phyloP scores from a whole-genome alignment of 23 tunicate genomes.

The Styela plicata region DNA sequence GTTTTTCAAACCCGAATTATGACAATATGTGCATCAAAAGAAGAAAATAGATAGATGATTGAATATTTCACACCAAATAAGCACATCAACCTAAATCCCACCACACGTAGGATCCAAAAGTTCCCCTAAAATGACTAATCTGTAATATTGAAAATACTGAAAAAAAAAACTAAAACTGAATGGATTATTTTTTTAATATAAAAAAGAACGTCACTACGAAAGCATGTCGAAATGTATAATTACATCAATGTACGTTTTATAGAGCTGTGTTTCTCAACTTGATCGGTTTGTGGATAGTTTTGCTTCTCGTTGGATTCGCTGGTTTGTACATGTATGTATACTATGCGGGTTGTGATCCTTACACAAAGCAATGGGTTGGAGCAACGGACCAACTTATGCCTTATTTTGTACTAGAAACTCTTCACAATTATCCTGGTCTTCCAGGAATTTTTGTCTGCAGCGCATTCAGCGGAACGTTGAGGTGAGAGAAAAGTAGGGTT shows the following conservation, averaged over 20 bases:
- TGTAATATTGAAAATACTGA: background rate
- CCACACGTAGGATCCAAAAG: background rate
- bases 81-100: too few species aligned
- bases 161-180: too few species aligned
- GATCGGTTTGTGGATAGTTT: constrained; percentile 29
- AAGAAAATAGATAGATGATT: too few species aligned
- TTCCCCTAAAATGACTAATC: background rate
- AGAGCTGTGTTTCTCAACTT: constrained; percentile 28
- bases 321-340: constrained; percentile 38
- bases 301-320: constrained; percentile 27
- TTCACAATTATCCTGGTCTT: constrained; percentile 33
- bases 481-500: too few species aligned
- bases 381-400: constrained; percentile 47
- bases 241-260: background rate
- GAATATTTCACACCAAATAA: too few species aligned
- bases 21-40: too few species aligned
- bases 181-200: too few species aligned
- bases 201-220: too few species aligned
- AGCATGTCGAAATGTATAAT: too few species aligned
- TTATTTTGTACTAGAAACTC: constrained; percentile 34
- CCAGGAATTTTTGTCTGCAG: constrained; percentile 42
- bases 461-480: constrained; percentile 40
- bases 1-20: too few species aligned
- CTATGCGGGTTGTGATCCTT: constrained; percentile 48
- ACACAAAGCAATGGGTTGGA: constrained; percentile 36